A percentile compares a stretch with the other conserved stretches of the same genome.
Evolutionary conservation across 1,140 invertebrate species (phyloP).

Genomic region (Drosophila bocki): DNA sequence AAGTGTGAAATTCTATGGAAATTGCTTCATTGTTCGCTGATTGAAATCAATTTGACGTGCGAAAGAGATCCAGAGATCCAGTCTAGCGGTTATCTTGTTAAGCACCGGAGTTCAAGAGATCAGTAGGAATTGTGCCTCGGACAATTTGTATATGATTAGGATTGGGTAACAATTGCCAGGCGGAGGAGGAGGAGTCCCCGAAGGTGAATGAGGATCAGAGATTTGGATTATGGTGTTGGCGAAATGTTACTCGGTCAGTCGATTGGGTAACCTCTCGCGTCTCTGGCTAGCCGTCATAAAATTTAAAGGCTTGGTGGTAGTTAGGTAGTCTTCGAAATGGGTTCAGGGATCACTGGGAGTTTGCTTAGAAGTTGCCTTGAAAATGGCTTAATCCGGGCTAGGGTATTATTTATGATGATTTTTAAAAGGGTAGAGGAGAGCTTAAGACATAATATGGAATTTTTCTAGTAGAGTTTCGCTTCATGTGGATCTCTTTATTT

Average conservation of each 20-base stretch:
- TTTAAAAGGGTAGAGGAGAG: background rate
- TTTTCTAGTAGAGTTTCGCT: background rate
- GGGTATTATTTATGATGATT: slow-evolving; percentile 3
- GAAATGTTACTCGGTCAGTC: slow-evolving; percentile 17
- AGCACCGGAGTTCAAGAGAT: slow-evolving; percentile 65
- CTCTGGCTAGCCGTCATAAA: slow-evolving; percentile 14
- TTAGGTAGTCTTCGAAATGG: background rate
- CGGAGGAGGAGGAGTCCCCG: slow-evolving; percentile 3
- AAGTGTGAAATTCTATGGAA: slow-evolving; percentile 76
- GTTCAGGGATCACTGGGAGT: slow-evolving; percentile 24
- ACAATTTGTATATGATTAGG: slow-evolving; percentile 42
- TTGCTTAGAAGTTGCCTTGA: slow-evolving; percentile 13
- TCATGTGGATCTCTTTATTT: background rate
- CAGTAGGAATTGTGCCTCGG: slow-evolving; percentile 22
- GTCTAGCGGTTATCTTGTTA: slow-evolving; percentile 18
- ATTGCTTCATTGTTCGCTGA: slow-evolving; percentile 74
- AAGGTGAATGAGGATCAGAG: slow-evolving; percentile 38
- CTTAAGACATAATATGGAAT: background rate
- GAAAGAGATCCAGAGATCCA: slow-evolving; percentile 29
- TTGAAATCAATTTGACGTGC: slow-evolving; percentile 76
- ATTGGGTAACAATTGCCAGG: slow-evolving; percentile 39
- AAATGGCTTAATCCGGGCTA: slow-evolving; percentile 9
- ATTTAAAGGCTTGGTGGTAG: background rate
- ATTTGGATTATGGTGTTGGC: slow-evolving; percentile 21
- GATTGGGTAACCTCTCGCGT: slow-evolving; percentile 27